A percentile compares a stretch with the other conserved stretches of the same genome.
phyloP scores from a whole-genome alignment of 2,113 vertebrate species.

The Forbesichthys papilliferus region DNA sequence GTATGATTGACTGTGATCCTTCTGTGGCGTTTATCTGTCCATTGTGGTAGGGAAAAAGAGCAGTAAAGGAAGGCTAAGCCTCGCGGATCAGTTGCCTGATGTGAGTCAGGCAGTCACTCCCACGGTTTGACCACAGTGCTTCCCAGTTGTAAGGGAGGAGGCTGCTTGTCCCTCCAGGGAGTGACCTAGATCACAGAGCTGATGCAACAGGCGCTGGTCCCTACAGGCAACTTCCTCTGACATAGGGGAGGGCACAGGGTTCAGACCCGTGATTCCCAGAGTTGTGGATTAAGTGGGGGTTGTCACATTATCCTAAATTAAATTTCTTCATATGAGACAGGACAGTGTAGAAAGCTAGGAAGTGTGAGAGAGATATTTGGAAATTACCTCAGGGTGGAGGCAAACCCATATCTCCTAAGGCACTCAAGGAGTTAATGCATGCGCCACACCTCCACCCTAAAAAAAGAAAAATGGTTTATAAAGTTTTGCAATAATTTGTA shows the following conservation, averaged over 20 bases:
- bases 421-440: background rate
- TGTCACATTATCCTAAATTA: too few species aligned
- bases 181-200: slow-evolving; percentile 67
- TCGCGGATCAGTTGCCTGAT: slow-evolving; percentile 24
- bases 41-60: slow-evolving; percentile 9
- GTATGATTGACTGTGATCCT: background rate
- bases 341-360: too few species aligned
- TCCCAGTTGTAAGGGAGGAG: slow-evolving; percentile 35
- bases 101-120: slow-evolving; percentile 42
- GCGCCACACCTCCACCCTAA: background rate
- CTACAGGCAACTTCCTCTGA: slow-evolving; percentile 40
- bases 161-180: slow-evolving; percentile 28
- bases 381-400: too few species aligned
- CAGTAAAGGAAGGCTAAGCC: background rate
- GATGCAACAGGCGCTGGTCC: slow-evolving; percentile 39
- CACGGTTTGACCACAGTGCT: slow-evolving; percentile 25
- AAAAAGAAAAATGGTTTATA: too few species aligned
- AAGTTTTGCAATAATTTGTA: too few species aligned
- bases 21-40: background rate
- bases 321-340: too few species aligned
- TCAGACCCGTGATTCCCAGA: too few species aligned
- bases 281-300: too few species aligned
- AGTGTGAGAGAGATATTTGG: too few species aligned
- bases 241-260: background rate
- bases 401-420: too few species aligned